These are phyloP conservation scores for Bemisia tabaci DNA, from an alignment of 1,140 invertebrate species.

Conservation along the genomic window DNA sequence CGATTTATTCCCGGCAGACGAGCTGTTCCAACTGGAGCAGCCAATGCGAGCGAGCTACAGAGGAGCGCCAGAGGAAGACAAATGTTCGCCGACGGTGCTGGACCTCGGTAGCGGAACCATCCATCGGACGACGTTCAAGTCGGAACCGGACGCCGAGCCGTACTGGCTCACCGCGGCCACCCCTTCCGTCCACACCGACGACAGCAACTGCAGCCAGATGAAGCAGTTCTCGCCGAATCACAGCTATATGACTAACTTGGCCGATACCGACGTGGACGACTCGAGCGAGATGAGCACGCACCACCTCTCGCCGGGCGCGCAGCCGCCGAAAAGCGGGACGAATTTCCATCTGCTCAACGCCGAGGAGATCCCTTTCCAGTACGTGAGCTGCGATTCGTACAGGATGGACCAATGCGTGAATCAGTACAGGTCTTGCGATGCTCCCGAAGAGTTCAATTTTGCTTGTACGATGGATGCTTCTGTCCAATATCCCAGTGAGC, in stretches of 20 bases:
- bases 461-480: no score
- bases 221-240: not conserved
- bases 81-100: slow-evolving; percentile 49
- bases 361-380: not conserved
- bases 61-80: slow-evolving; percentile 21
- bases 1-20: slow-evolving; percentile 60
- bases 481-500: not conserved
- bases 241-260: not conserved
- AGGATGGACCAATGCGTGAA: not conserved
- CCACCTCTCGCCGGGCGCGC: not conserved
- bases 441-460: not conserved
- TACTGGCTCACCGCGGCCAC: no score
- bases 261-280: not conserved
- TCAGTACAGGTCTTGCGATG: not conserved
- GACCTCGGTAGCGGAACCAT: slow-evolving; percentile 50
- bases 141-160: not conserved
- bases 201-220: not conserved
- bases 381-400: not conserved
- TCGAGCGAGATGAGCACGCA: not conserved
- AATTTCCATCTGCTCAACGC: not conserved
- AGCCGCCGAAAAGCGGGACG: not conserved
- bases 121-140: slow-evolving; percentile 22
- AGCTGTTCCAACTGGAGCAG: slow-evolving; percentile 62
- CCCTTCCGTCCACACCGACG: not conserved
- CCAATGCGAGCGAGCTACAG: slow-evolving; percentile 38